Evolutionary conservation across 2,888 invertebrate species (phyloP).

Genomic region (Sylvicola cinctus): DNA sequence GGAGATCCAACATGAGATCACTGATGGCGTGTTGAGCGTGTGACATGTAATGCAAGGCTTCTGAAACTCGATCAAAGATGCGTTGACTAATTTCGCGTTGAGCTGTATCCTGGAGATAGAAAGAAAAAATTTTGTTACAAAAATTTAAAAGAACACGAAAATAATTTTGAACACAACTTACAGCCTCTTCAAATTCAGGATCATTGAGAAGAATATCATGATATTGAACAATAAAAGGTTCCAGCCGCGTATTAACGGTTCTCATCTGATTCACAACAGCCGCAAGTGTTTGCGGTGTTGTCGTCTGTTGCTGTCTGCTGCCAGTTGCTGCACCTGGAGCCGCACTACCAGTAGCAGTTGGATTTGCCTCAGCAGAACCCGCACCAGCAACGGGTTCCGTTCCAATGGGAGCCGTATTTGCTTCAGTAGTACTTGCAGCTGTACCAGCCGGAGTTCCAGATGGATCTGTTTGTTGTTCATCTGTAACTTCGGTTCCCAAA

Average conservation of each 20-base stretch:
- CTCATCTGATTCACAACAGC: constrained; percentile 22
- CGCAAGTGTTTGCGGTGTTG: constrained; percentile 20
- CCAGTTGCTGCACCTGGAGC: neutral
- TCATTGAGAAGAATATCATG: constrained; percentile 38
- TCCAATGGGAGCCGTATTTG: neutral
- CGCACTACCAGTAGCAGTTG: constrained; percentile 7
- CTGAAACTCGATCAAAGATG: constrained; percentile 51
- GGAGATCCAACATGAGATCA: constrained; percentile 58
- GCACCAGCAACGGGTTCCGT: constrained; percentile 20
- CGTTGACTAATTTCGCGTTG: constrained; percentile 36
- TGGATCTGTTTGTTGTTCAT: neutral
- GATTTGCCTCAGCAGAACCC: constrained; percentile 8
- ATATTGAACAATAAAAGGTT: constrained; percentile 43
- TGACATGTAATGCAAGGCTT: constrained; percentile 64
- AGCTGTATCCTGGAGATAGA: constrained; percentile 19
- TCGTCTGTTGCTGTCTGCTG: constrained; percentile 14
- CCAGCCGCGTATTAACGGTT: constrained; percentile 28
- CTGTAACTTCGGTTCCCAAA: neutral
- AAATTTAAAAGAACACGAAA: neutral
- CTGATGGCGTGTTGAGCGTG: constrained; percentile 80
- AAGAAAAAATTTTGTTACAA: neutral
- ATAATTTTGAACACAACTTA: constrained; percentile 9
- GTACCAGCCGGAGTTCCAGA: constrained; percentile 1
- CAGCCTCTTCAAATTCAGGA: constrained; percentile 27
- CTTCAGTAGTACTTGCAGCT: constrained; percentile 5